Evolutionary conservation across 2,113 vertebrate genomes (phyloP).

Genomic region (Oophaga pumilio): DNA sequence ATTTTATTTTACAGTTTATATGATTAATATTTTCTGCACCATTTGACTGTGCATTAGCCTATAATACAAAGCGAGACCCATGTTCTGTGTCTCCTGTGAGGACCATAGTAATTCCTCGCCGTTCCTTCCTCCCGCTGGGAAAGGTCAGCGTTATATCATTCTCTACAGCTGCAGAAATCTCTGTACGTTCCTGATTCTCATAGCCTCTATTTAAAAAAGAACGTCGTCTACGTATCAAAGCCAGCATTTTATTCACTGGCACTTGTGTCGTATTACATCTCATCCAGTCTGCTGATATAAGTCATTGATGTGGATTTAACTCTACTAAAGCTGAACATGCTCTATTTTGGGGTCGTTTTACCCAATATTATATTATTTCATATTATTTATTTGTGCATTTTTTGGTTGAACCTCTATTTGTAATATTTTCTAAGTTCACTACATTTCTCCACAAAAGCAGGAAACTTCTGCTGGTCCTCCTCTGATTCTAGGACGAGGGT

Average conservation of each 20-base stretch:
- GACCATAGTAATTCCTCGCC: neutral
- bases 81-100: neutral
- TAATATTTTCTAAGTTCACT: neutral
- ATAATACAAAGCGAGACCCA: neutral
- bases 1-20: neutral
- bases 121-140: neutral
- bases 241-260: neutral
- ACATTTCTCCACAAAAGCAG: too few species aligned
- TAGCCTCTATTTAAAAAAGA: neutral
- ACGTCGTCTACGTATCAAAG: neutral
- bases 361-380: neutral
- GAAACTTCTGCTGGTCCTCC: too few species aligned
- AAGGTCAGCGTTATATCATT: conserved; percentile 8
- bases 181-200: neutral
- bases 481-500: too few species aligned
- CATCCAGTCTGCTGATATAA: neutral
- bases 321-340: neutral
- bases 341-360: neutral
- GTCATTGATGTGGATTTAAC: neutral
- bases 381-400: neutral
- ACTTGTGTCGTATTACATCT: neutral
- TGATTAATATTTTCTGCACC: neutral
- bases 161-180: neutral
- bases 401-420: too few species aligned
- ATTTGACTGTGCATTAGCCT: neutral